phyloP scores from a whole-genome alignment of 2,113 vertebrate species.

The Charina bottae region DNA sequence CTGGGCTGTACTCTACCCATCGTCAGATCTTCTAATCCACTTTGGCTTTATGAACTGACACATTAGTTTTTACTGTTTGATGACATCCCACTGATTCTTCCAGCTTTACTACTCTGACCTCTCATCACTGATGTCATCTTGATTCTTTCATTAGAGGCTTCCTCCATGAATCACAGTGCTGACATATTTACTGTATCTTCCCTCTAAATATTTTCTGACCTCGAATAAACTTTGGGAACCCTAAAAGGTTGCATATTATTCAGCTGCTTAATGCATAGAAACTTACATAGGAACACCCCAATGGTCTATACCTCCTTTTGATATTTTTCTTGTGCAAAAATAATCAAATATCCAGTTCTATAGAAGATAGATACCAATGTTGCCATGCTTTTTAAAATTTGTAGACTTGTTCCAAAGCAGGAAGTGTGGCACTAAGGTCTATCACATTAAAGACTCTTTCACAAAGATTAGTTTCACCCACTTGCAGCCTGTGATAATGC shows the following conservation, averaged over 20 bases:
- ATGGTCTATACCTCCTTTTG: neutral
- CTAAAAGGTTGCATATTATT: neutral
- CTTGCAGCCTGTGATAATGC: neutral
- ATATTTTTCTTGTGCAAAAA: neutral
- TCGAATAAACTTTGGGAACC: neutral
- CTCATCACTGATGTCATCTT: neutral
- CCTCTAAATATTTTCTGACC: neutral
- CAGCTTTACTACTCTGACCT: neutral
- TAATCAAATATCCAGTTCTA: neutral
- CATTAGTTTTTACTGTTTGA: neutral
- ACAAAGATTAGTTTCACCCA: neutral
- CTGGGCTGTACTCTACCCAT: neutral
- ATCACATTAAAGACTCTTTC: neutral
- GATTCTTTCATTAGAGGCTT: neutral
- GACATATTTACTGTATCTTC: neutral
- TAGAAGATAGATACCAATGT: neutral
- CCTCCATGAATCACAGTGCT: neutral
- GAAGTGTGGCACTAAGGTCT: neutral
- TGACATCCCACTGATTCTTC: neutral
- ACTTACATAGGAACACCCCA: neutral
- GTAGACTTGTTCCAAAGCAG: neutral
- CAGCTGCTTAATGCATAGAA: neutral
- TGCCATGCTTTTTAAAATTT: neutral
- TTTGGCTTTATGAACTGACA: neutral
- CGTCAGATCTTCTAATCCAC: neutral